These are phyloP conservation scores for Argyresthia albistria DNA, from an alignment of 2,888 invertebrate species.

Conservation along the genomic window DNA sequence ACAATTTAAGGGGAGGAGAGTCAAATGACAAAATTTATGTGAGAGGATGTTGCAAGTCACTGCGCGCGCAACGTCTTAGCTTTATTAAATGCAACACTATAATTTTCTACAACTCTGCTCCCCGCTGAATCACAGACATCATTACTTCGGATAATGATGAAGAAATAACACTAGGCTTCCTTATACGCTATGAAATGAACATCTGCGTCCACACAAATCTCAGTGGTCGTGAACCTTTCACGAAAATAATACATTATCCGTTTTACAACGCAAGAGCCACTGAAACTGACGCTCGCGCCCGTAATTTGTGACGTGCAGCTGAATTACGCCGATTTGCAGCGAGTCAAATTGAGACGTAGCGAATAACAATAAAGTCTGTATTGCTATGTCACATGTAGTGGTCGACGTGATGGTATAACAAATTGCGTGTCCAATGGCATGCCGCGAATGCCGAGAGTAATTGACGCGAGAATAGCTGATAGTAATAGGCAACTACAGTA, in stretches of 20 bases:
- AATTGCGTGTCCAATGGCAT: slow-evolving; percentile 42
- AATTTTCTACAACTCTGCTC: neutral
- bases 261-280: slow-evolving; percentile 3
- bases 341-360: slow-evolving; percentile 39
- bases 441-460: slow-evolving; percentile 8
- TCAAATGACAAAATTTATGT: neutral
- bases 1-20: slow-evolving; percentile 1
- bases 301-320: slow-evolving; percentile 12
- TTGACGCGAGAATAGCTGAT: slow-evolving; percentile 5
- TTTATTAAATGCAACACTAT: neutral
- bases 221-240: no score
- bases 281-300: slow-evolving; percentile 27
- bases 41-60: slow-evolving; percentile 1
- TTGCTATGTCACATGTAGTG: slow-evolving; percentile 20
- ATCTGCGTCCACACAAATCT: no score
- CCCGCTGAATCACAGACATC: no score
- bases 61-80: neutral
- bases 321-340: slow-evolving; percentile 12
- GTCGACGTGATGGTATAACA: slow-evolving; percentile 30
- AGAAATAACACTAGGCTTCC: no score
- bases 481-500: no score
- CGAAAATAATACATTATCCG: no score
- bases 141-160: no score
- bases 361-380: slow-evolving; percentile 29
- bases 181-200: no score